A percentile compares a stretch with the other conserved stretches of the same genome.
These are phyloP conservation scores for Bufo bufo DNA, from an alignment of 2,113 vertebrate species.

Conservation along the genomic window DNA sequence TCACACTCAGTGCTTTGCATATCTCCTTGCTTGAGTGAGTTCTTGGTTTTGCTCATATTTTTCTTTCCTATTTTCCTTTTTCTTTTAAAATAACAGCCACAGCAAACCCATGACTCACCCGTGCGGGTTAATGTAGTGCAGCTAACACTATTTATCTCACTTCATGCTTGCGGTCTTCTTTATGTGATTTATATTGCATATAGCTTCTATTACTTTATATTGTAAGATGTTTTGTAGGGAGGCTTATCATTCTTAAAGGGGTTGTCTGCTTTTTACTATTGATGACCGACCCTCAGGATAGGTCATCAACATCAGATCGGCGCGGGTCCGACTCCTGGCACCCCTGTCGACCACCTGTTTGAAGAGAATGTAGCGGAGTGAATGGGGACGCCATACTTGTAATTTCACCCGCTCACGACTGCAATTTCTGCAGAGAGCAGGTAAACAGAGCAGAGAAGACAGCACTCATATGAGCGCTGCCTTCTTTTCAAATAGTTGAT, in stretches of 20 bases:
- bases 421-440: too few species aligned
- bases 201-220: background rate
- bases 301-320: too few species aligned
- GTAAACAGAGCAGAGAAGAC: too few species aligned
- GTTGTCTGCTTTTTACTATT: too few species aligned
- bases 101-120: conserved; percentile 27
- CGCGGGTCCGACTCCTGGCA: too few species aligned
- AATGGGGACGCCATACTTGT: too few species aligned
- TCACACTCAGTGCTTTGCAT: conserved; percentile 45
- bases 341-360: too few species aligned
- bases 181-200: background rate
- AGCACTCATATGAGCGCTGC: too few species aligned
- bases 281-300: too few species aligned
- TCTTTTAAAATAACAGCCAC: conserved; percentile 4
- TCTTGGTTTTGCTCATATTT: conserved; percentile 32
- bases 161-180: background rate
- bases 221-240: background rate
- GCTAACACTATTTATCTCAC: background rate
- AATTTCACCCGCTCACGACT: too few species aligned
- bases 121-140: background rate
- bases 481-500: too few species aligned
- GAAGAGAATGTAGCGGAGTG: too few species aligned
- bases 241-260: background rate
- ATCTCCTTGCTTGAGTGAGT: conserved; percentile 28
- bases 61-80: conserved; percentile 8